phyloP scores from a whole-genome alignment of 92 coral and sea anemone species.

The Metridium senile region DNA sequence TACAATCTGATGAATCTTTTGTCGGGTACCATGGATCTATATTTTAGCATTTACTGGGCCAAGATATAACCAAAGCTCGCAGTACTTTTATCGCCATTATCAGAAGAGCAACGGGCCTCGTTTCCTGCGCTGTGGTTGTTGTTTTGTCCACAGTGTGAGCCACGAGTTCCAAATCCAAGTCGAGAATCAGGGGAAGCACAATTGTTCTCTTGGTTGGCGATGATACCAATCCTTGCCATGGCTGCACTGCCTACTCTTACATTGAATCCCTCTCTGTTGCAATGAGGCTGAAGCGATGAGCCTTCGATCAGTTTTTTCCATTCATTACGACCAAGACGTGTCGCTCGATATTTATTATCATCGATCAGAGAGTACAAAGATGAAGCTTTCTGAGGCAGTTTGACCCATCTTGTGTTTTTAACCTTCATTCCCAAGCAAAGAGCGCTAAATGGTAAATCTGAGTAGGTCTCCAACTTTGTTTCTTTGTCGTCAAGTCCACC shows the following conservation, averaged over 20 bases:
- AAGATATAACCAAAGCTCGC: slow-evolving; percentile 21
- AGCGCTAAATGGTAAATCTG: slow-evolving; percentile 12
- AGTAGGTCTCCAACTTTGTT: slow-evolving; percentile 33
- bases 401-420: slow-evolving; percentile 15
- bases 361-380: slow-evolving; percentile 35
- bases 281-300: slow-evolving; percentile 46
- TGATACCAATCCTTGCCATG: slow-evolving; percentile 47
- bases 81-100: slow-evolving; percentile 37
- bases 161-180: slow-evolving; percentile 50
- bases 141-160: slow-evolving; percentile 29
- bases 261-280: slow-evolving; percentile 48
- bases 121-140: slow-evolving; percentile 38
- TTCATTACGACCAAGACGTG: slow-evolving; percentile 6
- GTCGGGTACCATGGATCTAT: too few species aligned
- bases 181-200: slow-evolving; percentile 48
- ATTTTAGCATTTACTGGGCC: slow-evolving; percentile 9
- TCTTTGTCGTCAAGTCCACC: slow-evolving; percentile 41
- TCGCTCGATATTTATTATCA: slow-evolving; percentile 5
- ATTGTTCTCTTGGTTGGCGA: slow-evolving; percentile 46
- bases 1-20: background rate
- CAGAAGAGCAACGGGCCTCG: slow-evolving; percentile 42
- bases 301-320: slow-evolving; percentile 41
- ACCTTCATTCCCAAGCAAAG: slow-evolving; percentile 42
- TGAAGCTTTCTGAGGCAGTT: slow-evolving; percentile 1
- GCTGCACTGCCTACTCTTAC: background rate